phyloP scores from a whole-genome alignment of 2,888 invertebrate species.

The Hypolimnas misippus region DNA sequence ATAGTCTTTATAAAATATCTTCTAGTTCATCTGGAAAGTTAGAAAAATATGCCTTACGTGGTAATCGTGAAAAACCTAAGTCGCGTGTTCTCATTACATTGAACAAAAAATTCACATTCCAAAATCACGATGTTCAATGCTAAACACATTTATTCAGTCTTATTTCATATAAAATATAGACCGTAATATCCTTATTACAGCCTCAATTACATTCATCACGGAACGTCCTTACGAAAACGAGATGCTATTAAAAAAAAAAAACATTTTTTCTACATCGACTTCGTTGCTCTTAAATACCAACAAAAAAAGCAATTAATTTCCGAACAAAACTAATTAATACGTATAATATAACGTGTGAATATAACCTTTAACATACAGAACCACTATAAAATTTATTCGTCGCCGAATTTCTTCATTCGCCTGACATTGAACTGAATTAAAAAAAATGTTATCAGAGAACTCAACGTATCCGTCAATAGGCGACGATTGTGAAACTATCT shows the following conservation, averaged over 20 bases:
- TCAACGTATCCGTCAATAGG: constrained; percentile 61
- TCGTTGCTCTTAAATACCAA: neutral
- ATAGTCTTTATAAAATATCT: no score
- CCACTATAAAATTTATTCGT: constrained; percentile 25
- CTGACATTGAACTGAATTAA: constrained; percentile 78
- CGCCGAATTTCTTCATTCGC: constrained; percentile 72
- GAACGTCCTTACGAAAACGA: neutral
- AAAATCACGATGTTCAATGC: constrained; percentile 1
- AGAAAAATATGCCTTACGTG: no score
- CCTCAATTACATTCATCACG: constrained; percentile 3
- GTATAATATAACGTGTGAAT: constrained; percentile 1
- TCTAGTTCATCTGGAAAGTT: no score
- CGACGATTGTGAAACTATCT: constrained; percentile 61
- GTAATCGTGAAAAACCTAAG: no score
- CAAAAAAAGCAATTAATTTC: constrained; percentile 1
- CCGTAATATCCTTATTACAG: neutral
- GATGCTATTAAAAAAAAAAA: neutral
- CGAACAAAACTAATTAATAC: neutral
- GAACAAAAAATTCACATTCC: no score
- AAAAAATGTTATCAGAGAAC: constrained; percentile 71
- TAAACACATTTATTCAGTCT: neutral
- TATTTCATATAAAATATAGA: neutral
- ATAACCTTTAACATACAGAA: constrained; percentile 28
- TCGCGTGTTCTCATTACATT: no score
- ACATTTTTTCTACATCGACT: neutral